Conservation (phyloP, 2,888 invertebrate genomes). For the Mythimna lalbum region DNA sequence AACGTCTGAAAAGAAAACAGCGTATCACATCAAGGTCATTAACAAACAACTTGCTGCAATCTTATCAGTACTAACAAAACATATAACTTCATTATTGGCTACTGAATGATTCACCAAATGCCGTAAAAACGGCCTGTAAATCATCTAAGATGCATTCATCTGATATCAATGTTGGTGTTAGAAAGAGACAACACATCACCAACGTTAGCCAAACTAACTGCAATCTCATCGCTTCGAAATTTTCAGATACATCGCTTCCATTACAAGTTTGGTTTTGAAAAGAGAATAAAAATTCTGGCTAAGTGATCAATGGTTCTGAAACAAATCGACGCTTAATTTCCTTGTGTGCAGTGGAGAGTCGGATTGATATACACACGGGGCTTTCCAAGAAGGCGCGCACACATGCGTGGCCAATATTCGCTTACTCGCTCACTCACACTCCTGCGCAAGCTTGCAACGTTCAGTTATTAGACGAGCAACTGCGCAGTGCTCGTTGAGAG, state of each 20-base stretch:
- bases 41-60: background rate
- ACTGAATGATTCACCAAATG: conserved; percentile 32
- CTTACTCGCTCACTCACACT: conserved; percentile 46
- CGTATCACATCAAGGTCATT: background rate
- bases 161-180: conserved; percentile 39
- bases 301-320: conserved; percentile 2
- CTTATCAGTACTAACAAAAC: conserved; percentile 43
- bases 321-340: conserved; percentile 52
- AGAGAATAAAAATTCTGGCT: background rate
- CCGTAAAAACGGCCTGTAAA: conserved; percentile 5
- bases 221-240: background rate
- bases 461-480: conserved; percentile 48
- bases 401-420: conserved; percentile 43
- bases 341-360: conserved; percentile 45
- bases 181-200: conserved; percentile 34
- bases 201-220: conserved; percentile 19
- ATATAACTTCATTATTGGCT: conserved; percentile 9
- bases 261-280: conserved; percentile 11
- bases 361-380: conserved; percentile 55
- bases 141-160: conserved; percentile 16
- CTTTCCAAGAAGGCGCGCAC: conserved; percentile 70
- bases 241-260: conserved; percentile 3
- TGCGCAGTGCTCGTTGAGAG: conserved; percentile 47
- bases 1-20: background rate
- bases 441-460: conserved; percentile 45